These are phyloP conservation scores for Malurus splendens DNA, from an alignment of 2,797 vertebrate genomes.

Conservation along the genomic window DNA sequence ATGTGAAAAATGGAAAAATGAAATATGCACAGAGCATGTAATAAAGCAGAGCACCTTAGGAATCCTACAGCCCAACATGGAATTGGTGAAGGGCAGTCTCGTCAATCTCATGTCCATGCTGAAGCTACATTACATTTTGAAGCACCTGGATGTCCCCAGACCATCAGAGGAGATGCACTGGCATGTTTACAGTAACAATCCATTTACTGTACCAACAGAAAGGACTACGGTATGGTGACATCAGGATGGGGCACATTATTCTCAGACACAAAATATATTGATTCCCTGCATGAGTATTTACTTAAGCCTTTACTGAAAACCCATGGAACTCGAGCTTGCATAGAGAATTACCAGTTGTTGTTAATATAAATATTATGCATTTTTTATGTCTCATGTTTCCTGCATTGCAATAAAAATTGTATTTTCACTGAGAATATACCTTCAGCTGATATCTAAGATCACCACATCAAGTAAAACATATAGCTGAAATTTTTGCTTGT, in stretches of 20 bases:
- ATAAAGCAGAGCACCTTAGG: not conserved
- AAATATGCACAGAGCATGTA: not conserved
- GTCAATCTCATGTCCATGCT: not conserved
- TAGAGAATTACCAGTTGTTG: not conserved
- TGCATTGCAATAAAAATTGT: not conserved
- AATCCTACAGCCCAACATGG: not conserved
- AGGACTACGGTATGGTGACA: accelerated
- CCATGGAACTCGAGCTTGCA: not conserved
- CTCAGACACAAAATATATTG: not conserved
- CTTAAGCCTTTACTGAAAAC: not conserved
- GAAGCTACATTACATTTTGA: not conserved
- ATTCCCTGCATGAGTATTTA: not conserved
- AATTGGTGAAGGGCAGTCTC: not conserved
- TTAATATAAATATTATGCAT: not conserved
- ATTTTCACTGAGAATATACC: not conserved
- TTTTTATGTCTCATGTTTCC: not conserved
- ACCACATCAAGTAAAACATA: not conserved
- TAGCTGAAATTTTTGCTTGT: not conserved
- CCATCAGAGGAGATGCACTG: not conserved
- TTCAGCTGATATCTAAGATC: not conserved
- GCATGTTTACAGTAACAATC: not conserved
- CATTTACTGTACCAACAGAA: not conserved
- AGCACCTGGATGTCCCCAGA: not conserved
- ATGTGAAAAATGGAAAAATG: not conserved
- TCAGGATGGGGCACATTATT: not conserved